These are phyloP conservation scores for Criorhina ranunculi DNA, from an alignment of 2,888 invertebrate genomes.

Conservation along the genomic window DNA sequence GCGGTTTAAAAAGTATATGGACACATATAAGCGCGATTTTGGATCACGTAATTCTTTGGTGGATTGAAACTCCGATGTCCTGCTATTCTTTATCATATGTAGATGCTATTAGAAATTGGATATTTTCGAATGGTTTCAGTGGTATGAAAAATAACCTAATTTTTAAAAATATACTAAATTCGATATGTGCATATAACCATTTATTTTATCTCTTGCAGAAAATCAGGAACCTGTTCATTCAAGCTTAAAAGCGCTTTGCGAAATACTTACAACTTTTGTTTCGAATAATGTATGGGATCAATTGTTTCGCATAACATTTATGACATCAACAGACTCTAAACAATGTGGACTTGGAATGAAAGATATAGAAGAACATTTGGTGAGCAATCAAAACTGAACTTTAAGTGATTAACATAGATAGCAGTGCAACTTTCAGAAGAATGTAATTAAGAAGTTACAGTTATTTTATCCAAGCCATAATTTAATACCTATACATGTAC, in stretches of 20 bases:
- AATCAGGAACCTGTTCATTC: constrained; percentile 89
- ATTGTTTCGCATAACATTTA: constrained; percentile 84
- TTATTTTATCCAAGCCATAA: no score
- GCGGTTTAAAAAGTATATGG: constrained; percentile 86
- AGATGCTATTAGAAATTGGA: constrained; percentile 82
- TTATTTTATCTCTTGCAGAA: constrained; percentile 83
- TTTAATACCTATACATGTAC: no score
- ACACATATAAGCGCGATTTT: constrained; percentile 91
- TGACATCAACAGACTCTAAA: constrained; percentile 79
- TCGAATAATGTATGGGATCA: constrained; percentile 93
- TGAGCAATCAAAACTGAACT: no score
- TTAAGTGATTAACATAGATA: no score
- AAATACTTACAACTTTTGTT: constrained; percentile 91
- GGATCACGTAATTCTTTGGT: constrained; percentile 93
- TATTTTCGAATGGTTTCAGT: constrained; percentile 80
- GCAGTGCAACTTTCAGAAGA: not conserved
- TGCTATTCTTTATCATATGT: constrained; percentile 84
- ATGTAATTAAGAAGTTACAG: no score
- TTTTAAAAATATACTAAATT: not conserved
- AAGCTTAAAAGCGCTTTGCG: constrained; percentile 90
- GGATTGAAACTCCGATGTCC: constrained; percentile 90
- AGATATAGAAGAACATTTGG: not conserved
- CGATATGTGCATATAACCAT: not conserved
- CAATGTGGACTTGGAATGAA: not conserved
- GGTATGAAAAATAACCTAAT: constrained; percentile 76